A percentile compares a stretch with the other conserved stretches of the same genome.
phyloP scores from a whole-genome alignment of 2,888 invertebrate genomes.

The Scaptomyza parva region DNA sequence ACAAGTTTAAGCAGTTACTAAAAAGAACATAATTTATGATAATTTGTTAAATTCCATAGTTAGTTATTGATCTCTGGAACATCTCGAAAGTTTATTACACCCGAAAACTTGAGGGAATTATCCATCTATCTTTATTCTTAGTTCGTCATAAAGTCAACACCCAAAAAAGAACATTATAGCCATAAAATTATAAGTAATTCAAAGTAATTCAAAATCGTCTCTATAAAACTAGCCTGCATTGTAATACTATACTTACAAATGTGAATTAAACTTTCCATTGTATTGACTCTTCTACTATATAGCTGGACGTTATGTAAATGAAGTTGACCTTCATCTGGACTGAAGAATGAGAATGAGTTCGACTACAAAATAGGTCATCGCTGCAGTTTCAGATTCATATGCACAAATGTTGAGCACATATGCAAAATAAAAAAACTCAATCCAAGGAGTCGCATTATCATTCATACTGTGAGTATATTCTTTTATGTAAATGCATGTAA shows the following conservation, averaged over 20 bases:
- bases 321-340: slow-evolving; percentile 65
- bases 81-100: background rate
- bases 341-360: slow-evolving; percentile 27
- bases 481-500: slow-evolving; percentile 14
- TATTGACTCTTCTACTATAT: slow-evolving; percentile 12
- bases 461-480: background rate
- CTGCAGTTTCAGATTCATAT: slow-evolving; percentile 18
- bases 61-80: background rate
- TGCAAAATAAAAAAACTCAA: background rate
- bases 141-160: background rate
- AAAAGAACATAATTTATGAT: background rate
- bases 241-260: slow-evolving; percentile 5
- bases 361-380: slow-evolving; percentile 41
- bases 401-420: slow-evolving; percentile 1
- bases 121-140: background rate
- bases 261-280: slow-evolving; percentile 26
- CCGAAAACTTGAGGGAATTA: background rate
- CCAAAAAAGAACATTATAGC: background rate
- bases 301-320: slow-evolving; percentile 48
- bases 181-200: background rate
- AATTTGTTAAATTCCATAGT: background rate
- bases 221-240: slow-evolving; percentile 8
- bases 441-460: slow-evolving; percentile 20
- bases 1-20: background rate
- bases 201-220: background rate